Base-by-base conservation (phyloP, 1,140 invertebrate genomes). In the Micrasema longulum region DNA sequence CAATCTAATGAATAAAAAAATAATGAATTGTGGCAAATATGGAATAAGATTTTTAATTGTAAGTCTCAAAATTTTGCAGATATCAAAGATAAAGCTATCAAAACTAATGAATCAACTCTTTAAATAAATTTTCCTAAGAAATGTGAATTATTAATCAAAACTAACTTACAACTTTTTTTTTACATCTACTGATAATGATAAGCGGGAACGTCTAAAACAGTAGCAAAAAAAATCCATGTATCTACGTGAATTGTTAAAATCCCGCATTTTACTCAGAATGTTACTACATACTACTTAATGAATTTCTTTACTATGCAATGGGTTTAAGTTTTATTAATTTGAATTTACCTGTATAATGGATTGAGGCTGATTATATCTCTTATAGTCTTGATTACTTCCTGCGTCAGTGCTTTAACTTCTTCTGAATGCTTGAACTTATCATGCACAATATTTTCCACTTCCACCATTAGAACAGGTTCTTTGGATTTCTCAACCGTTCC, bases 331-430 rank as follows among this genome's bases (percentile, higher is more conserved):
- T 7, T 31, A 7, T 31, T 31, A 31, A 31, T 31, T 4, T 14
- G 9, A 23, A 14, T 75, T 77, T 69, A 87, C 87, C 87, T 87
- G 81, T 98, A 99, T 22, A 99, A 84, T 1, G 97, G 95, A 89
- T 99, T 99, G 85, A 99, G 88, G 67, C 93, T 92, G 67, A 99
- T 98, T 72, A 99, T 98, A 84, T 99, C 97, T 53, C 96, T 86
- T 52, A 99, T 98, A 0, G 97, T 99, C 84, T 99, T 98, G 7
- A 99, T 97, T 69, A 99, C 91, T 87, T 99, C 97, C 84, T 98
- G 96, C 0, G 95, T 97, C 47, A 99, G 80, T 2, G 97, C 97
- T 86, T 99, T 99, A 18, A 99, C 92, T 89, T 99, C 97, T 81
- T 97, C 95, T 12, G 92, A 97, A 81, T 93, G 93, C 74, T 92